Evolutionary conservation across 2,113 vertebrate species (phyloP), one percentile per base, ranked within the genome.

Genomic region (Albula glossodonta): DNA sequence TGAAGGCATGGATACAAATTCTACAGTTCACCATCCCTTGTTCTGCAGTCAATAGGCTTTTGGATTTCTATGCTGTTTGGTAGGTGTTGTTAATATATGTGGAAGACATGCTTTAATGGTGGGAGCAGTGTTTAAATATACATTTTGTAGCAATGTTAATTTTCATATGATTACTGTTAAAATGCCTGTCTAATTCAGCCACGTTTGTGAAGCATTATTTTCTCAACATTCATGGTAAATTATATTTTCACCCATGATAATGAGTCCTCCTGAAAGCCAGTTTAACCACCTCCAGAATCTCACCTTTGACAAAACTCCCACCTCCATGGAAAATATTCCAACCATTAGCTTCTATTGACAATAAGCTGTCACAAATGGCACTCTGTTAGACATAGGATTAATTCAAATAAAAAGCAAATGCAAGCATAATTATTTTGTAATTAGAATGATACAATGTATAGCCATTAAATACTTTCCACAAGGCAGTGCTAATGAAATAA

Each of bases 251-350:
- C 60, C 19, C 22, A 10, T 74, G 70, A 19, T 74, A 9, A 25
- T 8, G n/a, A 74, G 70, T 10, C n/a, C n/a, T 25, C 22, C 25
- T 74, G 22, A 74, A 74, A n/a, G 70, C 70, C 70, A 74, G 70
- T 74, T 74, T 31, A 74, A 74, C 70, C 70, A 74, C 70, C 70
- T 74, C 70, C 70, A 74, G 22, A 74, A 74, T 74, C n/a, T 25
- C 70, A 74, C 70, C 70, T 74, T 31, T 74, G 70, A 74, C 60
- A 66, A 66, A 66, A 5, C 60, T 22, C 60, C 60, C 22, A 66
- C 60, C 17, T 66, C 60, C 4, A 15, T 66, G 60, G 15, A 66
- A 41, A 66, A 74, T 74, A 2, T 74, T 22, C 70, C 22, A n/a
- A 10, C 70, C 70, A 74, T 74, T 22, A 31, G 5, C 31, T n/a